Base-by-base conservation (phyloP, 37 sponge, comb jelly and placozoan species). In the Tethya wilhelma region DNA sequence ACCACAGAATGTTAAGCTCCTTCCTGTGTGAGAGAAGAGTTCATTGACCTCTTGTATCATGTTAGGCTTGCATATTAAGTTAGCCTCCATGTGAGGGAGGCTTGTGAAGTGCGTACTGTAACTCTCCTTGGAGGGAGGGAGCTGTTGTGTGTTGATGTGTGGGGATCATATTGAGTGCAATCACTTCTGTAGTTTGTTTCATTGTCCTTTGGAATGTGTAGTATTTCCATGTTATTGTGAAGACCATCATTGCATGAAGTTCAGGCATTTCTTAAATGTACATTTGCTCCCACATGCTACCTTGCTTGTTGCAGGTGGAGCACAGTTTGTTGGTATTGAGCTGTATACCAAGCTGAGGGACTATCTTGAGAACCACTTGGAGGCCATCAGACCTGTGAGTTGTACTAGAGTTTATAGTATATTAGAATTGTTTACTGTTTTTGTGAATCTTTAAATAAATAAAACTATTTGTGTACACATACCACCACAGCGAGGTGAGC, bases 301-400 rank as follows among this genome's bases (percentile, higher is more conserved):
- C 53, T 49, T 19, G 53, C 14, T 49, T 49, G 14, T 31, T 69
- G 30, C 33, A 83, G 79, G 64, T 49, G 85, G 89, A 38, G 87
- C 97, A n/a, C 89, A 89, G 74, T 97, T 97, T 86, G 96, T 97
- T 37, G 97, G 97, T 3, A 86, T 90, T 20, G 97, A 97, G 70
- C 70, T 97, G 58, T 97, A 97, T 74, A 88, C 81, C n/a, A 81
- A 80, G 19, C 59, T 97, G 71, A 89, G 83, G 59, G 83, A 97
- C 14, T 97, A 87, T 68, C 87, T 97, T n/a, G 69, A 77, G 46
- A 78, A 73, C 4, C 88, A 94, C 65, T 43, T 97, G 41, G 58
- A 68, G 4, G 56, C 38, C 7, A 87, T 93, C 26, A 20, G 57
- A 71, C 84, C 90, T 7, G 93, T 92, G 58, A 42, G 78, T 49